Base-by-base conservation (phyloP, 2,888 invertebrate genomes). In the Troilus luridus region DNA sequence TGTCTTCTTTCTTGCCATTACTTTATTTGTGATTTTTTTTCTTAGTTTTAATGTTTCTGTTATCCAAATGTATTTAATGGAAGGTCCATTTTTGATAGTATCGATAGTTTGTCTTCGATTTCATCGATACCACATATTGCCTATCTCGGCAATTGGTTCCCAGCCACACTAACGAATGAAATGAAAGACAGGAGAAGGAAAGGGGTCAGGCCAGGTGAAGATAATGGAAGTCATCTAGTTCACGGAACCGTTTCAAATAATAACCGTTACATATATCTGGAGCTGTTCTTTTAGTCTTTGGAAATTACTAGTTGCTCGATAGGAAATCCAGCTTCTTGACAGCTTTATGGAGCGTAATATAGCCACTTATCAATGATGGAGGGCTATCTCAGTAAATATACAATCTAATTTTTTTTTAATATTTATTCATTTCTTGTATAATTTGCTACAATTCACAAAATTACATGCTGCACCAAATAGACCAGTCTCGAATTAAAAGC, bases 211-310 rank as follows among this genome's bases (percentile, higher is more conserved):
- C 17, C 72, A 41, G 27, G 17, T 27, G 72, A 17, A 19, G 72
- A 77, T 77, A 27, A 77, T 77, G 72, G 72, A 41, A 41, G 72
- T 41, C 72, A 77, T 77, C 72, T 77, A n/a, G 72, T 41, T 77
- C 12, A 19, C 7, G 72, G 72, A 19, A 77, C 72, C 72, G 72
- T 77, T 77, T 41, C 27, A 77, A 41, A 77, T 77, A 27, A 41
- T 41, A 41, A 41, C 41, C 41, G 72, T 77, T 77, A 77, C 27
- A 77, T 77, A 72, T 72, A 27, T 41, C 8, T 0, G 7, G 17
- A 67, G 41, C 17, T 27, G 72, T 27, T 77, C 24, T 41, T 41
- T 27, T 17, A 41, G 72, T 27, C 17, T 7, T 17, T 77, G 72
- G 72, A 77, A 77, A 77, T 41, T 27, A 77, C 72, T 41, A 8